Percentiles rank a stretch among this genome's conserved stretches.
These are phyloP conservation scores for Chrysina gloriosa DNA, from an alignment of 2,888 invertebrate genomes.

Conservation along the genomic window DNA sequence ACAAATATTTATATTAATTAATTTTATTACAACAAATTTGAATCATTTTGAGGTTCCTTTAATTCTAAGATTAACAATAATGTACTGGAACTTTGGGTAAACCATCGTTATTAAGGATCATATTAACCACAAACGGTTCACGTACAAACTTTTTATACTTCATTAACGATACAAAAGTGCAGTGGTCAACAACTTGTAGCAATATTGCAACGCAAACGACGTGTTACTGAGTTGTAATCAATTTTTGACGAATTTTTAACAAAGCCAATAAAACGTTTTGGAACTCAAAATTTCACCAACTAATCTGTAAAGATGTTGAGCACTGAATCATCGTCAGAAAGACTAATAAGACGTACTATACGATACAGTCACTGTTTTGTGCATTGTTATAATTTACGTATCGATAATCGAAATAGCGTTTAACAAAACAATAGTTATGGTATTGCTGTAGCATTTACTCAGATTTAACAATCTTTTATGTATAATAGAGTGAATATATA, in stretches of 20 bases:
- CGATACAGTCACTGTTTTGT: constrained; percentile 15
- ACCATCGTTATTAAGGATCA: constrained; percentile 21
- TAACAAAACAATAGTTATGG: neutral
- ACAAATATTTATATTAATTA: constrained; percentile 38
- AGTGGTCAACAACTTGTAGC: constrained; percentile 36
- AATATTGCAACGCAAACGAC: neutral
- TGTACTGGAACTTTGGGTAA: constrained; percentile 37
- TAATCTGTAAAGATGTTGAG: constrained; percentile 16
- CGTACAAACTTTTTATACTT: constrained; percentile 20
- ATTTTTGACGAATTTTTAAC: no score
- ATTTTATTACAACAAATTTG: constrained; percentile 38
- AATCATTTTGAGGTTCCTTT: constrained; percentile 35
- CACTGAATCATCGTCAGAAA: constrained; percentile 21
- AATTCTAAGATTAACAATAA: constrained; percentile 38
- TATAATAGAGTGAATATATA: constrained; percentile 4
- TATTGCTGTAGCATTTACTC: constrained; percentile 11
- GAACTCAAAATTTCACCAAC: constrained; percentile 7
- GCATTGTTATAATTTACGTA: constrained; percentile 10
- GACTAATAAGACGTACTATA: constrained; percentile 1
- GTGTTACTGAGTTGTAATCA: no score
- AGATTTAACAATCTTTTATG: constrained; percentile 14
- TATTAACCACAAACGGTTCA: constrained; percentile 25
- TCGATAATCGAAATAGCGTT: neutral
- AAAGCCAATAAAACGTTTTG: no score
- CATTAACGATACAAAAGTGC: constrained; percentile 33